A percentile compares a stretch with the other conserved stretches of the same genome.
Evolutionary conservation across 2,888 invertebrate species (phyloP).

Genomic region (Campoletis raptor): DNA sequence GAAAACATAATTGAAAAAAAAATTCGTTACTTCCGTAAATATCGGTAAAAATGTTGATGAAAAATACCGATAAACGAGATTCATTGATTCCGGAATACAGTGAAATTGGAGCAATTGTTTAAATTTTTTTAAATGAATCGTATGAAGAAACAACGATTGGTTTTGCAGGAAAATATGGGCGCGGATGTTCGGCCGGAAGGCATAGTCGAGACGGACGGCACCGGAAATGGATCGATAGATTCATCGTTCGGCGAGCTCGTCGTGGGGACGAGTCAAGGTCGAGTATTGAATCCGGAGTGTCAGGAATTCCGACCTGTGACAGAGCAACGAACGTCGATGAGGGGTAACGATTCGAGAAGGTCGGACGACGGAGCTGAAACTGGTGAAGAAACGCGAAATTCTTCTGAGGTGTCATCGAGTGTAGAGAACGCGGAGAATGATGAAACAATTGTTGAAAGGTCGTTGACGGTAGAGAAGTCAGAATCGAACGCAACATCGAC

Average conservation of each 20-base stretch:
- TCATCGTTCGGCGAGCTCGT: neutral
- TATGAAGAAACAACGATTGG: slow-evolving; percentile 81
- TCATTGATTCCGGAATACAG: too few species aligned
- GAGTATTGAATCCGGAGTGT: slow-evolving; percentile 82
- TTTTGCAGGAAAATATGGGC: slow-evolving; percentile 75
- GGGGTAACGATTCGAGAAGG: slow-evolving; percentile 25
- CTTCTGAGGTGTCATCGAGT: slow-evolving; percentile 22
- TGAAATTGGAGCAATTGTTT: neutral
- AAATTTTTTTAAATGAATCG: slow-evolving; percentile 65
- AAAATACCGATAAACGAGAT: neutral
- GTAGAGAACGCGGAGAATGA: slow-evolving; percentile 22
- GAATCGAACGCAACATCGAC: neutral
- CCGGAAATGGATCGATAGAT: slow-evolving; percentile 8
- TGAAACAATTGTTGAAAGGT: neutral
- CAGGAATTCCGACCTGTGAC: slow-evolving; percentile 80
- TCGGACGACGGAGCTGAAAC: neutral
- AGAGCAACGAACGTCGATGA: slow-evolving; percentile 53
- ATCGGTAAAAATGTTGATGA: too few species aligned
- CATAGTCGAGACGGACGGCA: slow-evolving; percentile 25
- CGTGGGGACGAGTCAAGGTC: slow-evolving; percentile 69
- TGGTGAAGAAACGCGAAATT: neutral
- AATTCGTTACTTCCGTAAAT: too few species aligned
- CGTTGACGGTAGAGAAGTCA: neutral
- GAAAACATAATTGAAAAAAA: neutral
- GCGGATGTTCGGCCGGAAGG: slow-evolving; percentile 41